A percentile compares a stretch with the other conserved stretches of the same genome.
phyloP scores from a whole-genome alignment of 2,113 vertebrate species.

The Gopherus evgoodei region DNA sequence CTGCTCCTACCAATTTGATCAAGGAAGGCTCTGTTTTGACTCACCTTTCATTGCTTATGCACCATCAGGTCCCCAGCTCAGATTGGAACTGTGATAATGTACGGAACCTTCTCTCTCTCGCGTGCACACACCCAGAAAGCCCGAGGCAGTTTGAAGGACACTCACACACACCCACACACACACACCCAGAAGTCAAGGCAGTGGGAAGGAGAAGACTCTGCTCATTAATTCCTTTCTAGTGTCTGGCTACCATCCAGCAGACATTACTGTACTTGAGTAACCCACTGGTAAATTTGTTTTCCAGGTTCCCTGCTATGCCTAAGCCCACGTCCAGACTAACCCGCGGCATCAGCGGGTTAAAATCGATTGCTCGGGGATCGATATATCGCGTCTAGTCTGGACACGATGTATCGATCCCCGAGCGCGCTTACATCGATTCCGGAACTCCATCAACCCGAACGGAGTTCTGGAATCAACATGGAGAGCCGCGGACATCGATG shows the following conservation, averaged over 20 bases:
- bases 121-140: background rate
- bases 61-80: background rate
- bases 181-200: background rate
- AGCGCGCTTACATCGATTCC: too few species aligned
- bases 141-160: background rate
- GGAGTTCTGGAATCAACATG: too few species aligned
- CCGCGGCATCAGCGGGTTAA: too few species aligned
- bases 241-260: background rate
- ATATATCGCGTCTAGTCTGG: too few species aligned
- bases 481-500: too few species aligned
- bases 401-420: too few species aligned
- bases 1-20: background rate
- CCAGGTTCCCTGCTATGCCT: background rate
- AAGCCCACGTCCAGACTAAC: too few species aligned
- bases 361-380: too few species aligned
- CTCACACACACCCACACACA: background rate
- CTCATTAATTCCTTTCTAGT: background rate
- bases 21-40: background rate
- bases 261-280: background rate
- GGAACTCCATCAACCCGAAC: too few species aligned
- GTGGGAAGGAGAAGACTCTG: background rate
- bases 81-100: background rate
- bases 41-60: background rate
- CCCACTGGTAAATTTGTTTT: background rate
- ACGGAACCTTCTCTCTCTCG: fast-evolving